Percentiles rank a stretch among this genome's conserved stretches.
Conservation (phyloP, 2,113 vertebrate species). For the Holacanthus passer region DNA sequence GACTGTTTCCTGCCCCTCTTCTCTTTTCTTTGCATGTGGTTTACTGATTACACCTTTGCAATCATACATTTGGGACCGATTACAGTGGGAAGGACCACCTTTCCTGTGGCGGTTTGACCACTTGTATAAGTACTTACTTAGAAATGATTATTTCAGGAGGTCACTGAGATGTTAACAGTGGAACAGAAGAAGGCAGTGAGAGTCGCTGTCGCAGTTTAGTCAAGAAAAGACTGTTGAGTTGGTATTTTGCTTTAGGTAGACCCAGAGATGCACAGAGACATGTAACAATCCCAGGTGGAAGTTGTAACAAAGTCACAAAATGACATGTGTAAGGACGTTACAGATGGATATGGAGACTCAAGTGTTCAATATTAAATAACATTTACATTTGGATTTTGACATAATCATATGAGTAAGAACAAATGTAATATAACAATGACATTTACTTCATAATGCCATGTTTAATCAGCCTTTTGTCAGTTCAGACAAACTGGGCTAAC, state of each 20-base stretch:
- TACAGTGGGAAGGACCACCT: not conserved
- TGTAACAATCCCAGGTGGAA: not conserved
- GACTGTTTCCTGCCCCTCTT: not conserved
- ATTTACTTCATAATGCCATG: too few relatives aligned
- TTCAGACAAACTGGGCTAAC: too few relatives aligned
- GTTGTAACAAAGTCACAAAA: not conserved
- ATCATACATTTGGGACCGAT: not conserved
- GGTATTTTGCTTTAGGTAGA: not conserved
- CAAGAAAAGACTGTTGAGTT: not conserved
- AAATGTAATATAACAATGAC: not conserved
- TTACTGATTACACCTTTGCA: slow-evolving; percentile 19
- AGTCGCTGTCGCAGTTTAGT: not conserved
- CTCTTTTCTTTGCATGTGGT: not conserved
- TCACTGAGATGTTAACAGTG: not conserved
- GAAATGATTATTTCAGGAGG: not conserved
- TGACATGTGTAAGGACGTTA: too few relatives aligned
- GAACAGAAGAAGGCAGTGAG: not conserved
- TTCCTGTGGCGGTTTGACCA: slow-evolving; percentile 3
- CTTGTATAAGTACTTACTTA: not conserved
- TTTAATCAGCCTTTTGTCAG: too few relatives aligned
- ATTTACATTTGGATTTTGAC: too few relatives aligned
- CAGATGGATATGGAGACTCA: not conserved
- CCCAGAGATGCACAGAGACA: not conserved
- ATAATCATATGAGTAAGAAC: not conserved
- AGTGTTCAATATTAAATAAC: not conserved